Evolutionary conservation across 2,888 invertebrate genomes (phyloP).

Genomic region (Ophraella communa): DNA sequence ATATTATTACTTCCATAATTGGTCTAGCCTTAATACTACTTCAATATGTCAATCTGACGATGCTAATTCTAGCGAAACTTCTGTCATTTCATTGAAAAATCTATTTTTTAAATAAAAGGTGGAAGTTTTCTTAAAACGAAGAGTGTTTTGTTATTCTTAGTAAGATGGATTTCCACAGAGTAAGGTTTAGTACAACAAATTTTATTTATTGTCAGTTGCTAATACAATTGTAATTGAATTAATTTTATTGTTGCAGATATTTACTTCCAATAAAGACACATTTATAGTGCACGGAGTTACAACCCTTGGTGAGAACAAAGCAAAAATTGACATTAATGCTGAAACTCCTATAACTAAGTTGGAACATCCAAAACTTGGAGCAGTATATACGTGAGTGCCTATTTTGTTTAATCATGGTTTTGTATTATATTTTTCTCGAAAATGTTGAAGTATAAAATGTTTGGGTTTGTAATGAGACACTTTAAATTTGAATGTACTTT

Average conservation of each 20-base stretch:
- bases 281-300: conserved; percentile 49
- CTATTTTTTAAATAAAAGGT: no score
- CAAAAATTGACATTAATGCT: conserved; percentile 50
- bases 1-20: no score
- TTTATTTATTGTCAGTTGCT: no score
- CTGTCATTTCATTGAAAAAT: no score
- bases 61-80: no score
- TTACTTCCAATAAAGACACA: conserved; percentile 51
- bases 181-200: no score
- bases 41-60: no score
- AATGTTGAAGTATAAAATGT: neutral
- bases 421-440: neutral
- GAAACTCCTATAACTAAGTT: conserved; percentile 54
- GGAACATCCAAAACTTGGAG: conserved; percentile 52
- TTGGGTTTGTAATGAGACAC: neutral
- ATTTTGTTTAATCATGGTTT: neutral
- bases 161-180: no score
- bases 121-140: no score
- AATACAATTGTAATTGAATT: no score
- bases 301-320: conserved; percentile 42
- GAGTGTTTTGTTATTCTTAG: no score
- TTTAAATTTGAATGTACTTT: conserved; percentile 3
- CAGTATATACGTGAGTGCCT: conserved; percentile 32
- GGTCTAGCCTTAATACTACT: no score
- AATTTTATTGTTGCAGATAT: conserved; percentile 47